Conservation (phyloP, 2,888 invertebrate genomes). For the Drosophila pseudotalamancana region DNA sequence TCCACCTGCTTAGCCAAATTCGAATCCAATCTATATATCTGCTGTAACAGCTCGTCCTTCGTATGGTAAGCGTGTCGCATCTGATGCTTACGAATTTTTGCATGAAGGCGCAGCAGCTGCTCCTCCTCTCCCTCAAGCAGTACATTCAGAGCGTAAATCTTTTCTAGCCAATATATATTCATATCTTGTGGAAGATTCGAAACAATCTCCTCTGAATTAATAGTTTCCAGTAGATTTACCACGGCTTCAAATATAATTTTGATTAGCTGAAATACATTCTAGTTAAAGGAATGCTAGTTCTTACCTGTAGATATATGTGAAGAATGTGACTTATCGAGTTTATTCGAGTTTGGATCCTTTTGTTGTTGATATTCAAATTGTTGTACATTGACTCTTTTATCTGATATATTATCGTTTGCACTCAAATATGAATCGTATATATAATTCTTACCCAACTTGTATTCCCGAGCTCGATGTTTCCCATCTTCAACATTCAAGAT, state of each 20-base stretch:
- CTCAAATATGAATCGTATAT: conserved; percentile 90
- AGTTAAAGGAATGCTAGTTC: not conserved
- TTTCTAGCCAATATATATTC: conserved; percentile 90
- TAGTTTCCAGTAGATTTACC: not conserved
- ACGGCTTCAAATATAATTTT: no score
- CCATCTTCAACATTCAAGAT: conserved; percentile 92
- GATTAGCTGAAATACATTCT: no score
- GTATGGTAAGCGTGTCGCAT: conserved; percentile 75
- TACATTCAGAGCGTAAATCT: conserved; percentile 90
- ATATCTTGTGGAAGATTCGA: conserved; percentile 49
- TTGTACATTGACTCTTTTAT: not conserved
- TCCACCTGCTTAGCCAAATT: conserved; percentile 85
- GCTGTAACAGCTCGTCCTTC: conserved; percentile 75
- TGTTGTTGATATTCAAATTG: conserved; percentile 11
- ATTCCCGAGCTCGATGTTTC: conserved; percentile 89
- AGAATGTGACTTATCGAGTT: not conserved
- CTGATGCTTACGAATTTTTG: conserved; percentile 87
- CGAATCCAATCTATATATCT: conserved; percentile 84
- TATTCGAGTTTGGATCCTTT: not conserved
- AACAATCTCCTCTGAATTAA: not conserved
- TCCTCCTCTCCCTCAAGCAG: conserved; percentile 90
- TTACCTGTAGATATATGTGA: conserved; percentile 7
- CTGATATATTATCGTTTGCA: conserved; percentile 84
- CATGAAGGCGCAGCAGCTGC: conserved; percentile 88
- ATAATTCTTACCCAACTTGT: conserved; percentile 92